Conservation (phyloP, 2,888 invertebrate genomes). For the Uloborus plumipes region DNA sequence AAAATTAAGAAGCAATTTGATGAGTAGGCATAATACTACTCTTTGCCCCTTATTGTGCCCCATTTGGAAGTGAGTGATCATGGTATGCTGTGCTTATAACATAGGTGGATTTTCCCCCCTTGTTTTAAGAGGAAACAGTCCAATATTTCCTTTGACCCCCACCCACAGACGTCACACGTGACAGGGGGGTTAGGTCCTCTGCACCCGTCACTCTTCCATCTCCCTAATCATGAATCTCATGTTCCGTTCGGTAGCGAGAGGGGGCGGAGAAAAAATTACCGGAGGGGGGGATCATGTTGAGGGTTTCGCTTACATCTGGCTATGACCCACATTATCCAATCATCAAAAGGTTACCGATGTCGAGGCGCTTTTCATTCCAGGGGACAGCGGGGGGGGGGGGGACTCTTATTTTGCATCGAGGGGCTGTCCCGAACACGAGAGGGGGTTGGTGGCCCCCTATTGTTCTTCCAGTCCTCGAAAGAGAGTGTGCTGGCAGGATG, state of each 20-base stretch:
- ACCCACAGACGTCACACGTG: no score
- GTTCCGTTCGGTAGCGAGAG: not conserved
- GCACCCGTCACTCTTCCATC: not conserved
- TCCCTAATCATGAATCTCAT: conserved; percentile 13
- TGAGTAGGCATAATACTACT: no score
- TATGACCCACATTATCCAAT: conserved; percentile 44
- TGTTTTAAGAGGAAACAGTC: no score
- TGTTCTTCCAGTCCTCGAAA: conserved; percentile 7
- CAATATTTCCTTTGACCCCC: no score
- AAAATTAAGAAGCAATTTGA: no score
- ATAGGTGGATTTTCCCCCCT: no score
- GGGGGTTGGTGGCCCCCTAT: not conserved
- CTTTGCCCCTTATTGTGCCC: no score
- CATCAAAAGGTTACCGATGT: conserved; percentile 28
- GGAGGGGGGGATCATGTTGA: conserved; percentile 1
- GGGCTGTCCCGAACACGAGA: not conserved
- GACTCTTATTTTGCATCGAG: not conserved
- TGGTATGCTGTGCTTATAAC: no score
- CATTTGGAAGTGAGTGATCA: no score
- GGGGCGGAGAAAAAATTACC: no score
- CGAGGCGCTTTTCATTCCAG: conserved; percentile 1
- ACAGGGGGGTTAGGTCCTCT: no score
- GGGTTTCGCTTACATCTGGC: conserved; percentile 37
- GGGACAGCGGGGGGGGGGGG: not conserved
- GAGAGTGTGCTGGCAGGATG: conserved; percentile 18